phyloP scores from a whole-genome alignment of 1,140 invertebrate species.

The Patella vulgata region DNA sequence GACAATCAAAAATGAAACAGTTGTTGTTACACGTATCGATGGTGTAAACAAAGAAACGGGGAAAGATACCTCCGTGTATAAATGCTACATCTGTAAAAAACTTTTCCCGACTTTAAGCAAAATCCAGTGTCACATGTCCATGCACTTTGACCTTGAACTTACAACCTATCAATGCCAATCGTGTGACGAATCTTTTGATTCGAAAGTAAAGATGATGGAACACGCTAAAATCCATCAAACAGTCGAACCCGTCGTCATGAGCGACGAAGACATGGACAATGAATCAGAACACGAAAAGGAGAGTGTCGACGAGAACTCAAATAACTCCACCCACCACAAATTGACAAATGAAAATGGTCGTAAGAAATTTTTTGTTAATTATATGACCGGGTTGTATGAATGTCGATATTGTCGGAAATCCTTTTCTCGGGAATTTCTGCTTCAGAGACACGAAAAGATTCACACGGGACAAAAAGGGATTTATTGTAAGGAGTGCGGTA shows the following conservation, averaged over 20 bases:
- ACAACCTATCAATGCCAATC: conserved; percentile 59
- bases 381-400: no score
- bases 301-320: not conserved
- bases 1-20: conserved; percentile 61
- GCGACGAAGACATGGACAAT: no score
- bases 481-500: conserved; percentile 72
- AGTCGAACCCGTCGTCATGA: no score
- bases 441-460: conserved; percentile 98
- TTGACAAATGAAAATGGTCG: not conserved
- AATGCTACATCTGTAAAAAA: conserved; percentile 68
- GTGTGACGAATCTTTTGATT: conserved; percentile 62
- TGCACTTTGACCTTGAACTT: conserved; percentile 58
- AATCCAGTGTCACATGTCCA: conserved; percentile 64
- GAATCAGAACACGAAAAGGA: no score
- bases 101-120: conserved; percentile 61
- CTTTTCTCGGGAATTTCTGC: conserved; percentile 96
- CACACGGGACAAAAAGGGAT: conserved; percentile 95
- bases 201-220: conserved; percentile 54
- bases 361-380: no score
- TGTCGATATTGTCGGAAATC: conserved; percentile 98
- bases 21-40: conserved; percentile 65
- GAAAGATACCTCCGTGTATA: conserved; percentile 65
- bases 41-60: conserved; percentile 63
- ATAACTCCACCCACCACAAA: not conserved
- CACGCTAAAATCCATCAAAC: conserved; percentile 51